Conservation (phyloP, 2,113 vertebrate genomes). For the Prochilodus magdalenae region DNA sequence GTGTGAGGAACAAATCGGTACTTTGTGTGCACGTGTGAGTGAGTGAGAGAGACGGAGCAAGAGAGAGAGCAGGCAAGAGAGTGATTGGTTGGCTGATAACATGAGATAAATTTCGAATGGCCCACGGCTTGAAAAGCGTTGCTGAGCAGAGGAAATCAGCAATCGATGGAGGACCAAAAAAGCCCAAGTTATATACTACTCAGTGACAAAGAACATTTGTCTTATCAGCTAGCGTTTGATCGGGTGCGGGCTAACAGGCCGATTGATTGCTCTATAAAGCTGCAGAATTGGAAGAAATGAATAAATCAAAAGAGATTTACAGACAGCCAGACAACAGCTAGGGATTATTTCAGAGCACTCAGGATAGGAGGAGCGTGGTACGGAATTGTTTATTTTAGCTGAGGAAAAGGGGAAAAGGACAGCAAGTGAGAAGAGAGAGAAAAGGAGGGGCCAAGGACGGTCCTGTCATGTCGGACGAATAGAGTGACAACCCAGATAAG, state of each 20-base stretch:
- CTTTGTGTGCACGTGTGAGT: background rate
- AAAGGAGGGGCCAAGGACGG: background rate
- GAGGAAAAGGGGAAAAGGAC: background rate
- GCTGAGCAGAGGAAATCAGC: conserved; percentile 63
- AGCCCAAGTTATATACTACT: conserved; percentile 57
- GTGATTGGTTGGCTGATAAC: conserved; percentile 45
- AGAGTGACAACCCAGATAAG: conserved; percentile 2
- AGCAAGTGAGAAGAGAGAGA: background rate
- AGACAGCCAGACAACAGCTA: conserved; percentile 48
- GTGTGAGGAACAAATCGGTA: conserved; percentile 51
- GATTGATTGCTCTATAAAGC: conserved; percentile 60
- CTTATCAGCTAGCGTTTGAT: conserved; percentile 63
- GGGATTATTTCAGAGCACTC: conserved; percentile 53
- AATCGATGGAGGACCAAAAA: conserved; percentile 65
- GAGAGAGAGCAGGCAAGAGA: background rate
- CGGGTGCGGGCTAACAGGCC: conserved; percentile 52
- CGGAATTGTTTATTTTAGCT: background rate
- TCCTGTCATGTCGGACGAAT: background rate
- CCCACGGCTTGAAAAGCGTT: conserved; percentile 62
- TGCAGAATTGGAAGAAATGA: conserved; percentile 47
- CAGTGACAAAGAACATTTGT: conserved; percentile 60
- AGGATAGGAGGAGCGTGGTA: background rate
- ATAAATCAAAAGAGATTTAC: conserved; percentile 63
- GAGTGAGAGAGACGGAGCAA: background rate
- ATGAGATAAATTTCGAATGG: conserved; percentile 62